Percentiles rank a stretch among this genome's conserved stretches.
Evolutionary conservation across 2,797 vertebrate species (phyloP).

Genomic region (Diglossa cyanea): DNA sequence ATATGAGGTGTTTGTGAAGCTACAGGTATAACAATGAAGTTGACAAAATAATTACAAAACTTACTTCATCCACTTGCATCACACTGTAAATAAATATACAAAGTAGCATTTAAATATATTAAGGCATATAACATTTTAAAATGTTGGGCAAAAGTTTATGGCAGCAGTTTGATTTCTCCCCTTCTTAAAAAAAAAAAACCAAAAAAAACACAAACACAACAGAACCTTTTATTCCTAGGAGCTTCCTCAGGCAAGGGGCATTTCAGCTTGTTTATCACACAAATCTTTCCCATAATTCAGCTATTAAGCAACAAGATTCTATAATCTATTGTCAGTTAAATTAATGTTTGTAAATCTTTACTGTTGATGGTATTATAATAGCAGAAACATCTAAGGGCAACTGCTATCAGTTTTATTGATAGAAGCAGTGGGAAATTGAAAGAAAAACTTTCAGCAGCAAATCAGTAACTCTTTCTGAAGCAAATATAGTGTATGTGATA

Average conservation of each 20-base stretch:
- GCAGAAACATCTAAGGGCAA: neutral
- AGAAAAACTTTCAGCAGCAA: neutral
- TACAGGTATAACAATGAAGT: neutral
- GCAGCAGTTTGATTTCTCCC: neutral
- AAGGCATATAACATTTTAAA: neutral
- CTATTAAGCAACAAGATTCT: neutral
- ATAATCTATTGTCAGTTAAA: constrained; percentile 5
- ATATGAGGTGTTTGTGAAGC: neutral
- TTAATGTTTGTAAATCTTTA: neutral
- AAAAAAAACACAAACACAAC: neutral
- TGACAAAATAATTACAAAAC: neutral
- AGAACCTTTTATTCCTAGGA: neutral
- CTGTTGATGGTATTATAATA: neutral
- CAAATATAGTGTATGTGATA: neutral
- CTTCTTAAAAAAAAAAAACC: neutral
- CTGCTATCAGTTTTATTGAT: constrained; percentile 13
- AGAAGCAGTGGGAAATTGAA: constrained; percentile 17
- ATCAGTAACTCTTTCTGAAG: neutral
- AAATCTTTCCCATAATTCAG: neutral
- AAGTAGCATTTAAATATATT: neutral
- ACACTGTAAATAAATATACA: neutral
- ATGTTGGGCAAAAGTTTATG: neutral
- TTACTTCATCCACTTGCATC: neutral
- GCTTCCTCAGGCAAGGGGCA: neutral
- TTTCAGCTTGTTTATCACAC: neutral